Percentiles rank a stretch among this genome's conserved stretches.
Conservation (phyloP, 2,113 vertebrate genomes). For the Carettochelys insculpta region DNA sequence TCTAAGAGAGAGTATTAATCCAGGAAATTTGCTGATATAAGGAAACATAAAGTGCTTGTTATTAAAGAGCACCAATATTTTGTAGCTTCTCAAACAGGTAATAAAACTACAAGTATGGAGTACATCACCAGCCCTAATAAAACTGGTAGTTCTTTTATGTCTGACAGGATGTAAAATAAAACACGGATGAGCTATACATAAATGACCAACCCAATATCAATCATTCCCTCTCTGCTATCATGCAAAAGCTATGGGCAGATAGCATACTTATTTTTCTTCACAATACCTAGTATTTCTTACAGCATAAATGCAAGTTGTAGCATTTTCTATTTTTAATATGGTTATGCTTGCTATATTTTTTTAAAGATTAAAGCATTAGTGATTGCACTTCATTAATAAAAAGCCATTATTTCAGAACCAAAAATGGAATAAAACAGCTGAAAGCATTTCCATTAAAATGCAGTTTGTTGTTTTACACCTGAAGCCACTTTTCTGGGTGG, state of each 20-base stretch:
- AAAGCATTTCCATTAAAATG: neutral
- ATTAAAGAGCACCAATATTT: conserved; percentile 56
- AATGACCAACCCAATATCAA: conserved; percentile 46
- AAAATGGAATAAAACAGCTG: neutral
- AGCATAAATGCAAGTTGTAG: neutral
- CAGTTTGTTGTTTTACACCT: neutral
- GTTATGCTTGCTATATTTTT: neutral
- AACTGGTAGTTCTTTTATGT: conserved; percentile 54
- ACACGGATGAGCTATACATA: conserved; percentile 27
- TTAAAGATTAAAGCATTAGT: neutral
- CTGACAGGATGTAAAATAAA: conserved; percentile 63
- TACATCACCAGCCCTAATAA: conserved; percentile 56
- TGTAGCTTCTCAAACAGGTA: conserved; percentile 64
- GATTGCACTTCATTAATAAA: neutral
- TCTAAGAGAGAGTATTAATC: conserved; percentile 59
- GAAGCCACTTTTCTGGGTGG: neutral
- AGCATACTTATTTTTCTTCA: conserved; percentile 34
- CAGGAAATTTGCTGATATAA: conserved; percentile 65
- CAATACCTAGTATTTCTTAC: neutral
- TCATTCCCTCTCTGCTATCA: neutral
- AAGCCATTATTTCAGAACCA: neutral
- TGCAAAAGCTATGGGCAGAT: conserved; percentile 14
- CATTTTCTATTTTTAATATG: conserved; percentile 8
- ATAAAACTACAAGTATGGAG: conserved; percentile 61
- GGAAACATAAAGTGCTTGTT: conserved; percentile 53